Conservation (phyloP, 2,888 invertebrate genomes). For the Acrobasis repandana region DNA sequence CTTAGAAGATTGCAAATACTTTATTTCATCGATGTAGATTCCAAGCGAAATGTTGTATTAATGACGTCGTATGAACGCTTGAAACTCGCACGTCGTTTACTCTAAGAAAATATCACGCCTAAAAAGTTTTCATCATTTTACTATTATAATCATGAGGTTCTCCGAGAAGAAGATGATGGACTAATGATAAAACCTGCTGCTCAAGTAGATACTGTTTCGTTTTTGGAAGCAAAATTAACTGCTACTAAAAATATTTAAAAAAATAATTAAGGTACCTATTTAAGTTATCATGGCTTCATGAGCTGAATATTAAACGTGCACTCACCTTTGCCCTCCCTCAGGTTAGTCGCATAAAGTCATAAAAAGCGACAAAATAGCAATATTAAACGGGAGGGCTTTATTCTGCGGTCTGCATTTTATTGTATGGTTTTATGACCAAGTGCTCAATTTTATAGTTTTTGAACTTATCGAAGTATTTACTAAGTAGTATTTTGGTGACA, state of each 20-base stretch:
- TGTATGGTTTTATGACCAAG: background rate
- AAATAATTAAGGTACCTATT: background rate
- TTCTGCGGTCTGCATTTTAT: background rate
- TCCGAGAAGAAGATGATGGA: too few relatives aligned
- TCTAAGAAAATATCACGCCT: too few relatives aligned
- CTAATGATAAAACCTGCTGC: too few relatives aligned
- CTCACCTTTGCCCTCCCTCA: background rate
- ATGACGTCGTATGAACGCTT: too few relatives aligned
- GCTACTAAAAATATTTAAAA: background rate
- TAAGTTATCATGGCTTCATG: background rate
- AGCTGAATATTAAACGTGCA: background rate
- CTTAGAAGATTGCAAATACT: too few relatives aligned
- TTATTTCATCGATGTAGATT: too few relatives aligned
- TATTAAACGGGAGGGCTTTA: slow-evolving; percentile 6
- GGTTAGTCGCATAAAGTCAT: background rate
- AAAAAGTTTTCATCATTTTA: too few relatives aligned
- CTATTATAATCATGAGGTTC: too few relatives aligned
- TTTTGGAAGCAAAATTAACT: too few relatives aligned
- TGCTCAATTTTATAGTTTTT: background rate
- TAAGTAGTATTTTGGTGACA: background rate
- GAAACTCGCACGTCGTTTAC: too few relatives aligned
- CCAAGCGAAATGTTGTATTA: too few relatives aligned
- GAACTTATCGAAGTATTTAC: background rate
- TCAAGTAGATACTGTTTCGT: too few relatives aligned
- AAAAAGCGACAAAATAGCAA: background rate